These are phyloP conservation scores for Thryonomys swinderianus DNA, from an alignment of 2,113 vertebrate genomes.

Conservation along the genomic window DNA sequence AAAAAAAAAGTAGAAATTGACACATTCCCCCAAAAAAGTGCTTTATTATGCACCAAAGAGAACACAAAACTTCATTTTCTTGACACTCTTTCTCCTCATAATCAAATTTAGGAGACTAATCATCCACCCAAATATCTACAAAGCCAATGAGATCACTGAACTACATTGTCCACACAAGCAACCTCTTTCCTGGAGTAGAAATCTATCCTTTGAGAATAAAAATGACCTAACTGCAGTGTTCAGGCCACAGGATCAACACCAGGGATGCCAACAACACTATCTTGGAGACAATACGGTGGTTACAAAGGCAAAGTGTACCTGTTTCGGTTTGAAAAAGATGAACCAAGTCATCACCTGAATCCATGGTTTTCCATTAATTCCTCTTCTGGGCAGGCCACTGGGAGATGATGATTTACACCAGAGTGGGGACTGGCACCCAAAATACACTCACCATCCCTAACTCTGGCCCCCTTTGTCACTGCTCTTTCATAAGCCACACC, in stretches of 20 bases:
- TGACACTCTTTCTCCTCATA: background rate
- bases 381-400: background rate
- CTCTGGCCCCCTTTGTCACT: background rate
- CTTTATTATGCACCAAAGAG: background rate
- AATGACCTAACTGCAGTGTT: background rate
- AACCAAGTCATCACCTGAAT: background rate
- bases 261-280: background rate
- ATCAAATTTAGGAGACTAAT: background rate
- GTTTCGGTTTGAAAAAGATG: background rate
- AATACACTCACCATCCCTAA: background rate
- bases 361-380: background rate
- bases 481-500: background rate
- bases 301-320: background rate
- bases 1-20: background rate
- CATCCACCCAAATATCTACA: background rate
- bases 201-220: background rate
- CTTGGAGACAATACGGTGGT: background rate
- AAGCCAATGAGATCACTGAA: background rate
- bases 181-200: background rate
- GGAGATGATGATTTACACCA: background rate
- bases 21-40: background rate
- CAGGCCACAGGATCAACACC: background rate
- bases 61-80: conserved; percentile 4
- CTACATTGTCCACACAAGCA: background rate
- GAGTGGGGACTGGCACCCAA: background rate